Evolutionary conservation across 2,113 vertebrate genomes (phyloP).

Genomic region (Mionectes macconnelli): DNA sequence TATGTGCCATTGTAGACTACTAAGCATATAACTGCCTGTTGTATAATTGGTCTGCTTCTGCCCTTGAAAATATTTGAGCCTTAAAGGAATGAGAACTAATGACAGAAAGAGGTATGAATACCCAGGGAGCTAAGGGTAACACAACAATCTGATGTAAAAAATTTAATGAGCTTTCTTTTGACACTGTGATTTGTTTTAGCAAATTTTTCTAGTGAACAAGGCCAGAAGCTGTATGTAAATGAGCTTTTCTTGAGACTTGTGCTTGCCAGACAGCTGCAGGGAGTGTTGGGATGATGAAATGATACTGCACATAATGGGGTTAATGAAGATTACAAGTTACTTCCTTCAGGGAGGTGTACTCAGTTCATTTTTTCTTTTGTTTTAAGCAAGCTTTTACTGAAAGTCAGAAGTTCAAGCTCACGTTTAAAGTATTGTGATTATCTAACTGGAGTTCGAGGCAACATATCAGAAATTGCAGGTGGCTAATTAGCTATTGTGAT

Average conservation of each 20-base stretch:
- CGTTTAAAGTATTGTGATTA: not conserved
- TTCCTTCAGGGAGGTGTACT: conserved; percentile 43
- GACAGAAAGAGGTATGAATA: conserved; percentile 28
- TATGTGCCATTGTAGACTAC: not conserved
- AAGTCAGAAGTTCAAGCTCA: not conserved
- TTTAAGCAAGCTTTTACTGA: conserved; percentile 4
- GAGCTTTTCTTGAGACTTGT: conserved; percentile 49
- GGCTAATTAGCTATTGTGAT: not conserved
- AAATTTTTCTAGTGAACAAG: conserved; percentile 57
- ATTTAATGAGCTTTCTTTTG: conserved; percentile 74
- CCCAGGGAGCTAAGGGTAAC: conserved; percentile 36
- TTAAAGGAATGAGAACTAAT: not conserved
- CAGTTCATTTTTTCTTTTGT: not conserved
- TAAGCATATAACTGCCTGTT: conserved; percentile 6
- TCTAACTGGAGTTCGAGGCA: not conserved
- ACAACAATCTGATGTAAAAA: conserved; percentile 62
- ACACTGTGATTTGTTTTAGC: conserved; percentile 70
- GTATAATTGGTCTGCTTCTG: conserved; percentile 24
- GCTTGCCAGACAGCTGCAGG: conserved; percentile 47
- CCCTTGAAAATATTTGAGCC: conserved; percentile 41
- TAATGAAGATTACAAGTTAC: conserved; percentile 61
- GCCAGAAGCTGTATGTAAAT: conserved; percentile 72
- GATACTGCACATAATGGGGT: conserved; percentile 60
- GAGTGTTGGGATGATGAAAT: conserved; percentile 63
- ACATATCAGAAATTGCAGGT: not conserved